Conservation (phyloP, 2,113 vertebrate species). For the Rhinogobius similis region DNA sequence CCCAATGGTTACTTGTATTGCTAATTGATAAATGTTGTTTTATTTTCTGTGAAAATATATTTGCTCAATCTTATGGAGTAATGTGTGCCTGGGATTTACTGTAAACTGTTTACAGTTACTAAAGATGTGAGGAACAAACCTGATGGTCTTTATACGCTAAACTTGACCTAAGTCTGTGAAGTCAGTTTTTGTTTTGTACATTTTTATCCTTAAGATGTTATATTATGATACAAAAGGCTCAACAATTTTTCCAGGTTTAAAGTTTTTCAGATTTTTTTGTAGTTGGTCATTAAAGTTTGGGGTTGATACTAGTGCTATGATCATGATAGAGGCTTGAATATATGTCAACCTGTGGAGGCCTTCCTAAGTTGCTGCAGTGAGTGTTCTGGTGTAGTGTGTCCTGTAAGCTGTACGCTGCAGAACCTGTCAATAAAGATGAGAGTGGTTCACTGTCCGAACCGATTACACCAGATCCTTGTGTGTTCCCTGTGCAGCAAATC, state of each 20-base stretch:
- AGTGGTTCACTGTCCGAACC: constrained; percentile 72
- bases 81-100: constrained; percentile 57
- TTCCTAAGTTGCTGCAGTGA: constrained; percentile 66
- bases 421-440: constrained; percentile 77
- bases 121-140: constrained; percentile 33
- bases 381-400: constrained; percentile 71
- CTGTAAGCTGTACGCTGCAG: constrained; percentile 77
- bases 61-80: constrained; percentile 43
- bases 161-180: constrained; percentile 44
- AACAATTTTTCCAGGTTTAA: constrained; percentile 30
- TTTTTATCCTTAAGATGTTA: constrained; percentile 57
- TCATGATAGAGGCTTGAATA: constrained; percentile 39
- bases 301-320: constrained; percentile 35
- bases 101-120: constrained; percentile 54
- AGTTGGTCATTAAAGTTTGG: constrained; percentile 42
- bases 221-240: constrained; percentile 33
- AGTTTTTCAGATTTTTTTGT: constrained; percentile 17
- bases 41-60: constrained; percentile 70
- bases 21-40: constrained; percentile 57
- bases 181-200: constrained; percentile 66
- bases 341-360: constrained; percentile 45
- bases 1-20: constrained; percentile 56
- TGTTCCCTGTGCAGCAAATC: constrained; percentile 73
- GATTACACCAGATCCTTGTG: constrained; percentile 73
- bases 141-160: constrained; percentile 27